Base-by-base conservation (phyloP, 2,888 invertebrate species). In the Sinohyriopsis cumingii region DNA sequence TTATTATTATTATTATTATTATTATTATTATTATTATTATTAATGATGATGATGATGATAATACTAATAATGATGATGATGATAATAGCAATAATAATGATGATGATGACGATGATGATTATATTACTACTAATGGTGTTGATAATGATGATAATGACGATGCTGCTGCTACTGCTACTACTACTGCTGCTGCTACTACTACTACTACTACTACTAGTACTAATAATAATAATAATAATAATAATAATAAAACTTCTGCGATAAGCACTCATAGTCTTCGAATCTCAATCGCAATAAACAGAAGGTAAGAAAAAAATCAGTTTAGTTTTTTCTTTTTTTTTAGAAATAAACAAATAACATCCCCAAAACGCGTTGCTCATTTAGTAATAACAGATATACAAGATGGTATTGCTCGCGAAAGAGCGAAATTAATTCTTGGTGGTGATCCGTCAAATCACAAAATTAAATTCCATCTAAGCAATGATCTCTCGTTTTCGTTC, bases 181-280 rank as follows among this genome's bases (percentile, higher is more conserved):
- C 63, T 68, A 64, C 63, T 68, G 59, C 55, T 68, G 53, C 55
- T 33, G 7, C 7, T 33, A 33, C 25, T 57, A 55, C 63, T 63
- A 68, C 63, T 68, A 68, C 63, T 68, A 64, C 63, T 64, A 64
- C 55, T 68, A 25, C 63, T 68, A 59, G 55, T 68, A 59, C 55
- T 68, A 57, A 19, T 33, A 33, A 5, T 33, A 33, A 5, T 68
- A 64, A 24, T 68, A 64, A 24, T 68, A 63, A 45, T 67, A 61
- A 28, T 61, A 61, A 28, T 67, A 65, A 45, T 63, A 63, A n/a
- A 45, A 45, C 45, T 45, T 45, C 0, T 45, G 45, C 12, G 12
- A 45, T 45, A 45, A 45, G 12, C 12, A 45, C 45, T 45, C 1
- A 45, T 12, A 7, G 33, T 6, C 33, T 33, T 33, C 7, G 1